Evolutionary conservation across 2,113 vertebrate genomes (phyloP).

Genomic region (Felis chaus): DNA sequence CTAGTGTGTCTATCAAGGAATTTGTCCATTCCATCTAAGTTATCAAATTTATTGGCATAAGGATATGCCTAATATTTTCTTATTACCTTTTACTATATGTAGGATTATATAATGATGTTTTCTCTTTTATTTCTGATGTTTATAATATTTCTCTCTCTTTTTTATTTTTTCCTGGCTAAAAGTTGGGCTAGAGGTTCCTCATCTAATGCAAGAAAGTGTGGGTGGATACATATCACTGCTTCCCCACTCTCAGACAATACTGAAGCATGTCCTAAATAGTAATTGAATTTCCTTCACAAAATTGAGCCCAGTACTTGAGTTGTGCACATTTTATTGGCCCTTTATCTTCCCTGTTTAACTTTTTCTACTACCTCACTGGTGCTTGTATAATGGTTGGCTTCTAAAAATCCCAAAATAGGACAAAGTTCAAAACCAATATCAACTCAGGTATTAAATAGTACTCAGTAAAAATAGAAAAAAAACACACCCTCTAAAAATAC

Average conservation of each 20-base stretch:
- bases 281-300: not conserved
- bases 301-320: not conserved
- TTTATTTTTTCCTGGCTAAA: not conserved
- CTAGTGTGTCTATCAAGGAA: not conserved
- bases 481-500: not conserved
- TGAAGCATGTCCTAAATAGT: not conserved
- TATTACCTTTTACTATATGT: not conserved
- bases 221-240: not conserved
- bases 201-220: not conserved
- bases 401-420: not conserved
- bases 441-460: not conserved
- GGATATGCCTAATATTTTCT: not conserved
- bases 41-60: not conserved
- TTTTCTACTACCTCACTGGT: not conserved
- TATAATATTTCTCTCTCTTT: not conserved
- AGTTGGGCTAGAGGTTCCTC: not conserved
- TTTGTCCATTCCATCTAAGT: not conserved
- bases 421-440: not conserved
- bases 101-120: not conserved
- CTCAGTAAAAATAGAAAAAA: not conserved
- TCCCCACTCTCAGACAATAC: not conserved
- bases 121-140: not conserved
- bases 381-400: not conserved
- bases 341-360: not conserved
- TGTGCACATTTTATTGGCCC: not conserved